Evolutionary conservation across 2,113 vertebrate species (phyloP).

Genomic region (Elephantulus edwardii): DNA sequence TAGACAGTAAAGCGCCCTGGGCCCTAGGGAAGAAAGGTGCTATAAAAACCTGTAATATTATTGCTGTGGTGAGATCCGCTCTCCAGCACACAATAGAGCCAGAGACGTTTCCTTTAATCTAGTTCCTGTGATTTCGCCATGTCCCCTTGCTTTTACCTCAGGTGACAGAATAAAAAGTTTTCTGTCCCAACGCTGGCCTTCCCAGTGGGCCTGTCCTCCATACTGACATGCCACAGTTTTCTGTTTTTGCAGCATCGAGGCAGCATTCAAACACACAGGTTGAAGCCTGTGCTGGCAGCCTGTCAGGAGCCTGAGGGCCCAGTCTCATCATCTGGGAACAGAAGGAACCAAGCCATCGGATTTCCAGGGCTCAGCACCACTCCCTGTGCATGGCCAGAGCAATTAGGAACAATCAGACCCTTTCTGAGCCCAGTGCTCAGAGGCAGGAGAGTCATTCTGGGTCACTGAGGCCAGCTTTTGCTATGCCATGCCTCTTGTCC

Average conservation of each 20-base stretch:
- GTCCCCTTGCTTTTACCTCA: conserved; percentile 60
- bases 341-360: neutral
- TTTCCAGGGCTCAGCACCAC: neutral
- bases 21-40: conserved; percentile 25
- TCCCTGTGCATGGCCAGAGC: neutral
- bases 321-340: neutral
- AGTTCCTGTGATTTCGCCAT: conserved; percentile 54
- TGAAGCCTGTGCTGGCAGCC: neutral
- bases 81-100: neutral
- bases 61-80: conserved; percentile 22
- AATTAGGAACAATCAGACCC: neutral
- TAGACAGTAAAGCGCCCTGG: neutral
- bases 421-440: neutral
- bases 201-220: conserved; percentile 41
- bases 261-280: neutral
- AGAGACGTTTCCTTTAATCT: conserved; percentile 55
- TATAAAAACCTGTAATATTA: conserved; percentile 52
- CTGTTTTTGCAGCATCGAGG: conserved; percentile 20
- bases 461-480: neutral
- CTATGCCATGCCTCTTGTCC: neutral
- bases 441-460: neutral
- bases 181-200: conserved; percentile 13
- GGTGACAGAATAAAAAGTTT: conserved; percentile 60
- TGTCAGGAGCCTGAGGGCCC: conserved; percentile 7
- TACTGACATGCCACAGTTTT: neutral